These are phyloP conservation scores for Pelecanoides urinatrix DNA, from an alignment of 2,113 vertebrate genomes.

Conservation along the genomic window DNA sequence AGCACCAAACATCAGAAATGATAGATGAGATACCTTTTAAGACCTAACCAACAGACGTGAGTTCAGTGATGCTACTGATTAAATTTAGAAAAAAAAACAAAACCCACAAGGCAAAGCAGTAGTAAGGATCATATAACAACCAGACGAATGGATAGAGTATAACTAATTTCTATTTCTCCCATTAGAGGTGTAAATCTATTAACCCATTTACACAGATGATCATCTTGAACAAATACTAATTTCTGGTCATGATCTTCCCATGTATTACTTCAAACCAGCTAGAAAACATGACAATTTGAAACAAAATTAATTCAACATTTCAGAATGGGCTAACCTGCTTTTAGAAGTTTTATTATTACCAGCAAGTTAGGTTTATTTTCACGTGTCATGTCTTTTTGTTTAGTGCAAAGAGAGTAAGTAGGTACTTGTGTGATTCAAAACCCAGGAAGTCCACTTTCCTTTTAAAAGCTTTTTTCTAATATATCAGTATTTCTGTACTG, in stretches of 20 bases:
- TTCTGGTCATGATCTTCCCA: neutral
- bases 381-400: neutral
- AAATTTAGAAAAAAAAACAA: neutral
- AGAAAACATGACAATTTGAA: neutral
- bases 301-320: neutral
- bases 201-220: neutral
- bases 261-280: neutral
- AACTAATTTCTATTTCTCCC: neutral
- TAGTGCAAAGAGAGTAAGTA: neutral
- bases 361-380: neutral
- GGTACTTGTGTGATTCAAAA: neutral
- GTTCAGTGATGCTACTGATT: neutral
- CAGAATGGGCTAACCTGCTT: neutral
- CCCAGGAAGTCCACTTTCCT: neutral
- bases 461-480: neutral
- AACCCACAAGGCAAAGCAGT: neutral
- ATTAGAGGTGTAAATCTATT: neutral
- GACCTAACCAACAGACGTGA: neutral
- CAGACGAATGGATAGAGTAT: neutral
- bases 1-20: neutral
- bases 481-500: neutral
- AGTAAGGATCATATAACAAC: neutral
- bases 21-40: neutral
- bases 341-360: neutral
- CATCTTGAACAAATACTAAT: neutral